Conservation (phyloP, 2,888 invertebrate species). For the Thymelicus acteon region DNA sequence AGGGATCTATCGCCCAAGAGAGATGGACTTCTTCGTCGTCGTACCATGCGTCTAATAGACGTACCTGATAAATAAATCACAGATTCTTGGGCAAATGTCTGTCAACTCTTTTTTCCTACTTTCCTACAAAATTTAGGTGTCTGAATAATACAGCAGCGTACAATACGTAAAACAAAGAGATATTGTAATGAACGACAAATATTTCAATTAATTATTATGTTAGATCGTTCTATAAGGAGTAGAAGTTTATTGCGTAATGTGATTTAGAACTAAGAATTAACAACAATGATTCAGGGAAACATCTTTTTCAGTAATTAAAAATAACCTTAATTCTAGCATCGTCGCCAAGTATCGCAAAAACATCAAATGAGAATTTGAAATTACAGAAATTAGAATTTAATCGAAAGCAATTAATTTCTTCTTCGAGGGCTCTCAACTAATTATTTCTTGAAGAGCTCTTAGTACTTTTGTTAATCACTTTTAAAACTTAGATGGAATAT, state of each 20-base stretch:
- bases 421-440: background rate
- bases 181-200: too few relatives aligned
- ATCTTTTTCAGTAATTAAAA: background rate
- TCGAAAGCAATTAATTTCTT: constrained; percentile 6
- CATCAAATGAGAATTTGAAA: constrained; percentile 4
- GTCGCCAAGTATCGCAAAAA: constrained; percentile 1
- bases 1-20: constrained; percentile 72
- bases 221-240: too few relatives aligned
- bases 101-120: too few relatives aligned
- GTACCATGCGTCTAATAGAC: constrained; percentile 70
- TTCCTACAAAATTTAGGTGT: too few relatives aligned
- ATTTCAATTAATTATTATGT: too few relatives aligned
- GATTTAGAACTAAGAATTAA: too few relatives aligned
- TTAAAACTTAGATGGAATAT: background rate
- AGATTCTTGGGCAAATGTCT: background rate
- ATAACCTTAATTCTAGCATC: background rate
- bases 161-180: too few relatives aligned
- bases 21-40: constrained; percentile 73
- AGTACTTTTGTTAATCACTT: background rate
- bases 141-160: too few relatives aligned
- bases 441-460: background rate
- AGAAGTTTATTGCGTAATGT: too few relatives aligned
- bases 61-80: constrained; percentile 54
- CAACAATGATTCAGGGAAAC: background rate
- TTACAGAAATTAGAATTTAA: background rate